phyloP scores from a whole-genome alignment of 2,797 vertebrate species.

The Helostoma temminkii region DNA sequence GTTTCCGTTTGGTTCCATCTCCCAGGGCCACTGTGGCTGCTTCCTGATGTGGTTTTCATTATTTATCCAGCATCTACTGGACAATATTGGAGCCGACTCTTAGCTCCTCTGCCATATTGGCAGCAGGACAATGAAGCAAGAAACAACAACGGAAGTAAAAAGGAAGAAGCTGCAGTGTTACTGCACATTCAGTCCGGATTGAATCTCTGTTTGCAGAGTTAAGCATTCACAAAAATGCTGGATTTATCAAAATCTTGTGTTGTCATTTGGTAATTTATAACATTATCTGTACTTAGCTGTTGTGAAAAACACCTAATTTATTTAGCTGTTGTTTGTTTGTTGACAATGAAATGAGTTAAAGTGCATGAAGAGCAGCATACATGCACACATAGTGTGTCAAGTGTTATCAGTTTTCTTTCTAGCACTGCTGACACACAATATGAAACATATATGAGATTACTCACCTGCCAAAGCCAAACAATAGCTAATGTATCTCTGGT shows the following conservation, averaged over 20 bases:
- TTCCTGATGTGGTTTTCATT: conserved; percentile 81
- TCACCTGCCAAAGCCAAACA: conserved; percentile 78
- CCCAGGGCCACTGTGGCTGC: conserved; percentile 67
- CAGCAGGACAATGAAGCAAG: conserved; percentile 46
- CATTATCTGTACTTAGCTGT: conserved; percentile 8
- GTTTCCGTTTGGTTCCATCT: conserved; percentile 78
- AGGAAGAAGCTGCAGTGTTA: conserved; percentile 50
- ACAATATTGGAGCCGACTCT: conserved; percentile 68
- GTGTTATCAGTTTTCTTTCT: conserved; percentile 56
- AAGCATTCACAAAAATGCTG: conserved; percentile 30
- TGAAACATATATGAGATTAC: conserved; percentile 60
- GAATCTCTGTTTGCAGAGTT: conserved; percentile 48
- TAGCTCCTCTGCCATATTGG: conserved; percentile 70
- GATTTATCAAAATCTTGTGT: conserved; percentile 44
- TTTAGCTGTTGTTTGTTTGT: conserved; percentile 43
- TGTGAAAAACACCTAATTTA: conserved; percentile 45
- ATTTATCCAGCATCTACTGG: conserved; percentile 79
- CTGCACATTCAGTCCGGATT: conserved; percentile 48
- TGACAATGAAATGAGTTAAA: conserved; percentile 55
- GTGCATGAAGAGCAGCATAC: conserved; percentile 25
- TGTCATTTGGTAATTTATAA: conserved; percentile 37
- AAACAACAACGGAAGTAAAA: conserved; percentile 61
- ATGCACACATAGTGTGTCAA: conserved; percentile 15
- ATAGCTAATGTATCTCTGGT: conserved; percentile 76
- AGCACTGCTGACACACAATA: conserved; percentile 50